Evolutionary conservation across 2,888 invertebrate species (phyloP), one percentile per base, ranked within the genome.

Genomic region (Epinotia brunnichana): DNA sequence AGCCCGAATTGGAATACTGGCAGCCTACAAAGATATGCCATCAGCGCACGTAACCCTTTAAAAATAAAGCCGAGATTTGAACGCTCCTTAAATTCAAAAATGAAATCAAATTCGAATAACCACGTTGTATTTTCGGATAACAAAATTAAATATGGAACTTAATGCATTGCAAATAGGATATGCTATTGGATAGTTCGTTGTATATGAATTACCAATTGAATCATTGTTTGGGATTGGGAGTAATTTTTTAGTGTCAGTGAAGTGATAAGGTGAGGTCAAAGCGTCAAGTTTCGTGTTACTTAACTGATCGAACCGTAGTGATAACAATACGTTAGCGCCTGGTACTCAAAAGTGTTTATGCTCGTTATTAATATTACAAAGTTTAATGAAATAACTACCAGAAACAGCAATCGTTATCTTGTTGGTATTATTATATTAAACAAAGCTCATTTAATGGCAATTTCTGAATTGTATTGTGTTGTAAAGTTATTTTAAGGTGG

Each of bases 1-100:
- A 48, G 39, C 15, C 73, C 74, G 78, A 80, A 79, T 79, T 76
- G 72, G 76, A 77, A 17, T 29, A 41, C 51, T 68, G 68, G 44
- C 39, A 67, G 29, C 44, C 21, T 13, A 29, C 29, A 57, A 24
- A 57, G 15, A 66, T 21, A 29, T 35, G 51, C 35, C 10, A 69
- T 24, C 10, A 15, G 10, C n/a, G 17, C 15, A 29, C 57, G 35
- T 64, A 69, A 10, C 11, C 2, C 39, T 69, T 69, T 63, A n/a
- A 53, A 69, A 63, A 73, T 51, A 73, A 69, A 63, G 63, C 35
- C 53, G 62, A 63, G 39, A 53, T 51, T 62, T 21, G 56, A 62
- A 62, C 35, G 48, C 2, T 48, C 21, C 35, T 44, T 39, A 67
- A 62, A 24, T 68, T 62, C 3, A 21, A 62, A 70, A 64, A 71